phyloP scores from a whole-genome alignment of 2,888 invertebrate genomes.

The Orchesellides sinensis region DNA sequence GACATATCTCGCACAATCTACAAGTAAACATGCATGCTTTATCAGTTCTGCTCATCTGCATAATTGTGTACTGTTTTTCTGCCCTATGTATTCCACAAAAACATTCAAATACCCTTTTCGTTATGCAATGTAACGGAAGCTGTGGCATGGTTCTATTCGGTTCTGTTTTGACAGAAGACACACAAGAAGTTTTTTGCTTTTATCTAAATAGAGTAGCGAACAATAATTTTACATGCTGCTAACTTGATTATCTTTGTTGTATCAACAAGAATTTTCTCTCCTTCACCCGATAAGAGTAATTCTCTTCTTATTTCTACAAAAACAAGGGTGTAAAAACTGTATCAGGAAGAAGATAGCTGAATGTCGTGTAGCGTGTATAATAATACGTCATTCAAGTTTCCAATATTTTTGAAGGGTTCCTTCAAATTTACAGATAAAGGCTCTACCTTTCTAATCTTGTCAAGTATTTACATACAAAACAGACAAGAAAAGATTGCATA shows the following conservation, averaged over 20 bases:
- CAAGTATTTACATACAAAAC: conserved; percentile 48
- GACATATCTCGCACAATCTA: not conserved
- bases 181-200: not conserved
- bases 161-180: conserved; percentile 30
- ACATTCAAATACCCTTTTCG: too few relatives aligned
- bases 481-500: conserved; percentile 17
- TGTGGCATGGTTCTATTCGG: too few relatives aligned
- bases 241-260: conserved; percentile 11
- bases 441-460: conserved; percentile 29
- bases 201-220: too few relatives aligned
- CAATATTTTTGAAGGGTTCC: not conserved
- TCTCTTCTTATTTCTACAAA: not conserved
- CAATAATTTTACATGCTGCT: conserved; percentile 3
- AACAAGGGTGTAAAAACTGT: conserved; percentile 3
- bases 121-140: too few relatives aligned
- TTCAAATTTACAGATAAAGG: not conserved
- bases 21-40: not conserved
- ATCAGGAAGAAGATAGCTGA: conserved; percentile 9
- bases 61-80: too few relatives aligned
- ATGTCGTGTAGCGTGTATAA: not conserved
- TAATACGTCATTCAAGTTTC: not conserved
- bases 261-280: conserved; percentile 22
- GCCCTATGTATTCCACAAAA: too few relatives aligned
- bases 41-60: not conserved
- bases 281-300: conserved; percentile 10